Percentiles rank a stretch among this genome's conserved stretches.
phyloP scores from a whole-genome alignment of 2,888 invertebrate genomes.

The Mystacides longicornis region DNA sequence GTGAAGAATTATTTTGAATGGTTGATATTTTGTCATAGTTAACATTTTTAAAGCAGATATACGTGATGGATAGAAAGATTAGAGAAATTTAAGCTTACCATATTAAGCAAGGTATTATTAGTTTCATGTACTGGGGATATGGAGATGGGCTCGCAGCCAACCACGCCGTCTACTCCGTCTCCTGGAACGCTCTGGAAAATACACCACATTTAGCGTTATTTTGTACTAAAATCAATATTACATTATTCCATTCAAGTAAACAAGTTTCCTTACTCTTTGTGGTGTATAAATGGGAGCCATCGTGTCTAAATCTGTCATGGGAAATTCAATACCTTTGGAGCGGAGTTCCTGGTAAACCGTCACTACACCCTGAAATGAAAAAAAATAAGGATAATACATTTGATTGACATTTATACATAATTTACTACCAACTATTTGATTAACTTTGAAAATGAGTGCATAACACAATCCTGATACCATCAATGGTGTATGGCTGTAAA shows the following conservation, averaged over 20 bases:
- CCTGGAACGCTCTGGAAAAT: constrained; percentile 35
- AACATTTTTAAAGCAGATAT: no score
- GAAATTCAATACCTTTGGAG: constrained; percentile 96
- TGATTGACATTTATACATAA: neutral
- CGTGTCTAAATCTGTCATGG: constrained; percentile 87
- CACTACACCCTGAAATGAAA: constrained; percentile 67
- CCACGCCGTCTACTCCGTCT: constrained; percentile 28
- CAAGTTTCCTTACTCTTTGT: constrained; percentile 67
- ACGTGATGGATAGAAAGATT: no score
- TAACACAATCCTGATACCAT: no score
- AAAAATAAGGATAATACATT: neutral
- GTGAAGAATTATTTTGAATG: no score
- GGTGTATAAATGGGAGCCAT: constrained; percentile 93
- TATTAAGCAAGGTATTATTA: neutral
- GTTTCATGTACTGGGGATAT: constrained; percentile 23
- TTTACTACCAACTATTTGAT: neutral
- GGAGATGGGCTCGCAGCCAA: constrained; percentile 19
- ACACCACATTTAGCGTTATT: neutral
- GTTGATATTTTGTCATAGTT: no score
- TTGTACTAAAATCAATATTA: neutral
- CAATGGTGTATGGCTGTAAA: no score
- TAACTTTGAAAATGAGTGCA: no score
- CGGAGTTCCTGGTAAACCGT: constrained; percentile 92
- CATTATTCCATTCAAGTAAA: neutral
- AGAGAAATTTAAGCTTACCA: neutral